Evolutionary conservation across 2,113 vertebrate genomes (phyloP).

Genomic region (Atrichornis clamosus): DNA sequence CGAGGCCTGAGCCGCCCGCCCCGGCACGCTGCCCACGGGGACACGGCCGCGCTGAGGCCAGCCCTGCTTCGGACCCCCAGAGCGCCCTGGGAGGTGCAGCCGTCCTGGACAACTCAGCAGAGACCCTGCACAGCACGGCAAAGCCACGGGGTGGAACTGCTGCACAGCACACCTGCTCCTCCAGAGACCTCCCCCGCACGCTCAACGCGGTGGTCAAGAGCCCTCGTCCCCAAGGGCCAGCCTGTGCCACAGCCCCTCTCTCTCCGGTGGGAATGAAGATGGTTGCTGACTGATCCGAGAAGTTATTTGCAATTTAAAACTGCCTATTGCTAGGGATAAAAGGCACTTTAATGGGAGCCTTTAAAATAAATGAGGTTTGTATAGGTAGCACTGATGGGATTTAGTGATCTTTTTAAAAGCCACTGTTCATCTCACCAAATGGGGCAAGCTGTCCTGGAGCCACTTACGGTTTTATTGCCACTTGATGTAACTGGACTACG

Average conservation of each 20-base stretch:
- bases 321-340: background rate
- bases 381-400: background rate
- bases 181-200: background rate
- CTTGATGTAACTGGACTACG: background rate
- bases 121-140: background rate
- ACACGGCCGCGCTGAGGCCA: rapidly evolving
- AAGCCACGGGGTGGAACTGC: background rate
- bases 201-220: rapidly evolving
- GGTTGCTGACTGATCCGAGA: background rate
- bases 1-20: background rate
- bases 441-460: background rate
- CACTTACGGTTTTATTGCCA: background rate
- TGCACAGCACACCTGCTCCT: background rate
- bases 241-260: background rate
- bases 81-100: background rate
- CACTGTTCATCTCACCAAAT: background rate
- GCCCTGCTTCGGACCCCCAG: background rate
- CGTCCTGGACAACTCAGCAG: rapidly evolving
- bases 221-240: background rate
- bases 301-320: slow-evolving; percentile 16
- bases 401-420: slow-evolving; percentile 43
- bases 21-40: background rate
- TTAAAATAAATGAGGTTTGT: slow-evolving; percentile 42
- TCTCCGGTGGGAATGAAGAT: background rate
- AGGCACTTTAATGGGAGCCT: background rate